Evolutionary conservation across 1,140 invertebrate species (phyloP).

Genomic region (Berghia stephanieae): DNA sequence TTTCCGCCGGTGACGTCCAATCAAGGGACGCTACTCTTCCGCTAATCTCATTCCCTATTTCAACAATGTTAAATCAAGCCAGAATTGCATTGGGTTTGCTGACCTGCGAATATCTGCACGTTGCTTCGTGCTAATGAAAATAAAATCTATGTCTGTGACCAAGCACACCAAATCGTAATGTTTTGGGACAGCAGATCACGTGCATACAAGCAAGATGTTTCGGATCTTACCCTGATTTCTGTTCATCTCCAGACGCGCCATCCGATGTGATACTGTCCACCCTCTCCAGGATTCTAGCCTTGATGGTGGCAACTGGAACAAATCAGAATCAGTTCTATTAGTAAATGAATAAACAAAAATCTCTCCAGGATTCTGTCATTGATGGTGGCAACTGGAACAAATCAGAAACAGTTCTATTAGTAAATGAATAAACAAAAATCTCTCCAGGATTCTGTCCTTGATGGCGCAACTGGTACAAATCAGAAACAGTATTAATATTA

Average conservation of each 20-base stretch:
- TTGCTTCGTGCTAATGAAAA: too few relatives aligned
- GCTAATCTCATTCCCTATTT: too few relatives aligned
- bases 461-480: slow-evolving; percentile 32
- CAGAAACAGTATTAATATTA: background rate
- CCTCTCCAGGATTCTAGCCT: slow-evolving; percentile 50
- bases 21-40: too few relatives aligned
- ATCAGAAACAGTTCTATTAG: background rate
- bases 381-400: slow-evolving; percentile 32
- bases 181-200: background rate
- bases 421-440: slow-evolving; percentile 4
- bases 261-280: slow-evolving; percentile 54
- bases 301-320: slow-evolving; percentile 38
- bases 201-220: background rate
- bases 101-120: too few relatives aligned
- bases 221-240: background rate
- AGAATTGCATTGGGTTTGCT: too few relatives aligned
- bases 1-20: too few relatives aligned
- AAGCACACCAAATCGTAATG: background rate
- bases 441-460: slow-evolving; percentile 51
- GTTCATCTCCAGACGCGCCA: slow-evolving; percentile 49
- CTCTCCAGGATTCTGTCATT: slow-evolving; percentile 53
- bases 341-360: background rate
- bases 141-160: too few relatives aligned
- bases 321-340: background rate
- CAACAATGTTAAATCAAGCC: too few relatives aligned